These are phyloP conservation scores for Lutraria lutraria DNA, from an alignment of 2,888 invertebrate genomes.

Conservation along the genomic window DNA sequence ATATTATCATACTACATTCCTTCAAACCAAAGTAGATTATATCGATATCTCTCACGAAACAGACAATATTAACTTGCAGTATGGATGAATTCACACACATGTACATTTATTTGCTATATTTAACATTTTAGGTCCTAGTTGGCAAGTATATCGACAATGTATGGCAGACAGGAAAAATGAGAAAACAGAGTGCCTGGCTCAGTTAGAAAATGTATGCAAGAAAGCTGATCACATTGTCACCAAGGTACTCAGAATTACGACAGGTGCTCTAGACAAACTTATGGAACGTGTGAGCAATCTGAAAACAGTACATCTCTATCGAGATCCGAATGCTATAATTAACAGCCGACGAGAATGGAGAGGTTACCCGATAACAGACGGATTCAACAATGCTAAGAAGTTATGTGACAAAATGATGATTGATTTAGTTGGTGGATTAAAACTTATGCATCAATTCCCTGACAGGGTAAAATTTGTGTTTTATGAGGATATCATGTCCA, in stretches of 20 bases:
- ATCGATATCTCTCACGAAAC: no score
- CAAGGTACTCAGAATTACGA: conserved; percentile 61
- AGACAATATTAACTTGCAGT: no score
- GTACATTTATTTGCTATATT: neutral
- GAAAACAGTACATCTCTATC: conserved; percentile 62
- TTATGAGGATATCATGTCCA: conserved; percentile 58
- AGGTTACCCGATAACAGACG: conserved; percentile 56
- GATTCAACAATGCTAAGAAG: conserved; percentile 35
- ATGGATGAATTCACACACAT: neutral
- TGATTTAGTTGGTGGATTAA: conserved; percentile 46
- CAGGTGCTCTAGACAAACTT: conserved; percentile 45
- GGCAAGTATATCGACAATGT: conserved; percentile 50
- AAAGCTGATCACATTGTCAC: conserved; percentile 52
- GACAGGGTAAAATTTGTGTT: conserved; percentile 58
- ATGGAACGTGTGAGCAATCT: conserved; percentile 42
- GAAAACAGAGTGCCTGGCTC: conserved; percentile 45
- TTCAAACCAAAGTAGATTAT: no score
- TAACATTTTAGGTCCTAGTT: conserved; percentile 49
- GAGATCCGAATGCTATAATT: conserved; percentile 59
- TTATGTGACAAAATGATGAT: conserved; percentile 58
- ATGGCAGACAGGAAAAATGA: conserved; percentile 19
- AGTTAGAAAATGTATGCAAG: conserved; percentile 49
- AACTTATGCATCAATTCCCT: conserved; percentile 49
- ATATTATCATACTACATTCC: no score
- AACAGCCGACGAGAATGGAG: conserved; percentile 57